Evolutionary conservation across 64 coral and sea anemone genomes (phyloP), one percentile per base, ranked within the genome.

Genomic region (Pocillopora damicornis): DNA sequence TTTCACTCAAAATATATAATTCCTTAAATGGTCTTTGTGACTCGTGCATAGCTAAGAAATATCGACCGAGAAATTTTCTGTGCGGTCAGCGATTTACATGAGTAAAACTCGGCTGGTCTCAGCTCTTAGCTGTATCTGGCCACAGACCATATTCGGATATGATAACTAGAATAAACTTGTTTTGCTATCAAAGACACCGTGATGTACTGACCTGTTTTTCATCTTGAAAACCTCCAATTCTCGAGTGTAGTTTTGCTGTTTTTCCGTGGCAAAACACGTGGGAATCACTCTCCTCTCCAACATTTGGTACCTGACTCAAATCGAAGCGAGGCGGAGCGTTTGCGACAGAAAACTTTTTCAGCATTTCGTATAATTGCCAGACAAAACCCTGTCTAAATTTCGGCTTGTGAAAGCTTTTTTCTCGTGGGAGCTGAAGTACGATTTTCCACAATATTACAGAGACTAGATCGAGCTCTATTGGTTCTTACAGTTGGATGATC

Each of bases 211-310:
- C 81, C 81, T 38, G 81, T 57, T 64, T 84, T 56, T 71, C 81
- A 84, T 71, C 64, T 6, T 84, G 35, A 22, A 71, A 84, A 8
- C 61, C 10, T 69, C 81, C 81, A 72, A 15, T 18, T 18, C 81
- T 26, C 22, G 81, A 66, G 37, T 84, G 81, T 51, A 84, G 81
- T 56, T 84, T 84, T n/a, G 63, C 81, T 8, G 81, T 84, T 51
- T 38, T 35, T 9, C 81, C 81, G 1, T 56, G 63, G 20, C 80
- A 83, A 18, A 10, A 37, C 15, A 84, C 81, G 30, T 30, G 30
- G 30, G 30, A 30, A 72, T 1, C 15, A 11, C 63, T 38, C 9
- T 84, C 81, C 26, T 36, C 13, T 34, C 67, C 30, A 18, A 57
- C 18, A 7, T 30, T 38, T 1, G 30, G 17, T 22, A 9, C 15